Percentiles rank a stretch among this genome's conserved stretches.
phyloP scores from a whole-genome alignment of 2,888 invertebrate species.

The Plagodis dolabraria region DNA sequence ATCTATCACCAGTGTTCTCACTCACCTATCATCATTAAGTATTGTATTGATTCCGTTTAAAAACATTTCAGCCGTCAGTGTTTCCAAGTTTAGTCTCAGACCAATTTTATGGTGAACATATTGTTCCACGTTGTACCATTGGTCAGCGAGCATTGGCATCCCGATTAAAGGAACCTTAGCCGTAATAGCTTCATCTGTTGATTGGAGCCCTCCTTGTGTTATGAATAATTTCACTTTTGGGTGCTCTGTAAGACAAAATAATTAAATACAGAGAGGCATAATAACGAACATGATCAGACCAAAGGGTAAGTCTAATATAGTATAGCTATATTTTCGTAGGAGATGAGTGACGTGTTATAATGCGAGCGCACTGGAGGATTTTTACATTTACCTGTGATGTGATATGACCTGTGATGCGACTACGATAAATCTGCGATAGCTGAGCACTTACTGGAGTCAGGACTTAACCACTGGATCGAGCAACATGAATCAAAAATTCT shows the following conservation, averaged over 20 bases:
- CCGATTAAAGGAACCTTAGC: conserved; percentile 58
- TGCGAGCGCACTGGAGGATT: not conserved
- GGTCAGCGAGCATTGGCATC: conserved; percentile 61
- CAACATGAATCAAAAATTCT: too few relatives aligned
- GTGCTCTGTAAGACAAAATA: conserved; percentile 45
- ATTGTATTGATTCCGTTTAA: conserved; percentile 40
- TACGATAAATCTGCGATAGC: too few relatives aligned
- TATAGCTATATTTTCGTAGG: not conserved
- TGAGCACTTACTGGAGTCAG: too few relatives aligned
- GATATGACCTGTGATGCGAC: too few relatives aligned
- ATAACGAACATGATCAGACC: not conserved
- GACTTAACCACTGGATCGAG: too few relatives aligned
- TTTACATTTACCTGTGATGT: not conserved
- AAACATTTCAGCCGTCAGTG: conserved; percentile 42
- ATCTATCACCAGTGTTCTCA: not conserved
- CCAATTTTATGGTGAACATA: conserved; percentile 50
- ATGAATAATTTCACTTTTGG: conserved; percentile 67
- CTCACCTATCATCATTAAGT: conserved; percentile 35
- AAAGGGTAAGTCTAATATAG: not conserved
- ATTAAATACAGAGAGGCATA: not conserved
- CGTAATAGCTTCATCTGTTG: conserved; percentile 62
- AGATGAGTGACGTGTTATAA: not conserved
- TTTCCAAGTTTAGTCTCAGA: conserved; percentile 44
- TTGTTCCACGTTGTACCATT: conserved; percentile 55
- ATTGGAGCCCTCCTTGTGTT: conserved; percentile 67